Percentiles rank a stretch among this genome's conserved stretches.
Evolutionary conservation across 2,888 invertebrate genomes (phyloP).

Genomic region (Acanthosepion pharaonis): DNA sequence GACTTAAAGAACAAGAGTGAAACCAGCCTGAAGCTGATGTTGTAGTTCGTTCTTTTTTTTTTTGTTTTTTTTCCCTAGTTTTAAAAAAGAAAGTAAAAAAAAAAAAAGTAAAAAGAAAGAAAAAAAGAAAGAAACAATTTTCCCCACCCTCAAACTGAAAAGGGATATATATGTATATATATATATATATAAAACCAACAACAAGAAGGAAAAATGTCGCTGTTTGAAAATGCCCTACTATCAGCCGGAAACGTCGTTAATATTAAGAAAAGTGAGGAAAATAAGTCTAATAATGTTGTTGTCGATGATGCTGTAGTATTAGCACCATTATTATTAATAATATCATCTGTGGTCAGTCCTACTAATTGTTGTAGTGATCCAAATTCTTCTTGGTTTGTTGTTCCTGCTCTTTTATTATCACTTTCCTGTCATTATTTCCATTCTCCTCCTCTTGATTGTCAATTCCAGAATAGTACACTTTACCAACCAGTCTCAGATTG

Average conservation of each 20-base stretch:
- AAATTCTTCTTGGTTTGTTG: not conserved
- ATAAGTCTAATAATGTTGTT: not conserved
- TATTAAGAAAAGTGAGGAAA: not conserved
- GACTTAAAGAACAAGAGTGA: not conserved
- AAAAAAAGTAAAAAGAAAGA: not conserved
- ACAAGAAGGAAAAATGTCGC: not conserved
- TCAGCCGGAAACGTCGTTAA: not conserved
- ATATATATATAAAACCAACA: not conserved
- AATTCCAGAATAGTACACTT: not conserved
- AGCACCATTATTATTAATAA: not conserved
- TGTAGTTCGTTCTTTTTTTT: not conserved
- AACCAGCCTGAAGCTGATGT: not conserved
- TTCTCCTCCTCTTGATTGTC: not conserved
- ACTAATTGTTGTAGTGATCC: not conserved
- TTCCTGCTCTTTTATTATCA: not conserved
- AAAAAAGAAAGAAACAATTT: not conserved
- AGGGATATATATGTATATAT: not conserved
- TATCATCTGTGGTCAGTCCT: conserved; percentile 15
- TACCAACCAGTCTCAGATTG: not conserved
- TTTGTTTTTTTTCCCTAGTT: not conserved
- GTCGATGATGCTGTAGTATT: not conserved
- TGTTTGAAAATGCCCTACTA: not conserved
- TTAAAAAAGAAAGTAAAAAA: not conserved
- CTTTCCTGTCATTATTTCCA: not conserved
- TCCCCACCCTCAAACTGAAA: not conserved